Evolutionary conservation across 2,888 invertebrate species (phyloP).

Genomic region (Automeris io): DNA sequence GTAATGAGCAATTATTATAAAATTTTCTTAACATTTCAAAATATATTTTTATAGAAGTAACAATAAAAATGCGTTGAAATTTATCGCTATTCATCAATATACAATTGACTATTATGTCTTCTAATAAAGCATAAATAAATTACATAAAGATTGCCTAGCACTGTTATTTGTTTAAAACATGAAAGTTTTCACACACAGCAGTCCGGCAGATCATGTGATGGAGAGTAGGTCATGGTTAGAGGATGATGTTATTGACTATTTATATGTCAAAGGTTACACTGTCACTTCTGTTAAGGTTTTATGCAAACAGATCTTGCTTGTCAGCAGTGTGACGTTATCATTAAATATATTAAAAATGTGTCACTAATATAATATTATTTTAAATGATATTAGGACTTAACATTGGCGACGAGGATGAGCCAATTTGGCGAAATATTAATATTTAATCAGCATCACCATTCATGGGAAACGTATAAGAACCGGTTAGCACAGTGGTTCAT

Average conservation of each 20-base stretch:
- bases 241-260: not conserved
- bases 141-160: not conserved
- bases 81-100: not conserved
- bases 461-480: too few relatives aligned
- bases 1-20: too few relatives aligned
- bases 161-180: not conserved
- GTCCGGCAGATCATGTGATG: not conserved
- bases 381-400: too few relatives aligned
- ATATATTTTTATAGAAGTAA: not conserved
- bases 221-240: not conserved
- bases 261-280: not conserved
- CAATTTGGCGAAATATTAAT: too few relatives aligned
- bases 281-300: not conserved
- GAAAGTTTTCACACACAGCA: not conserved
- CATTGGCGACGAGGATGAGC: too few relatives aligned
- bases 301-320: not conserved
- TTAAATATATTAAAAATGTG: too few relatives aligned
- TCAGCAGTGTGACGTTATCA: not conserved
- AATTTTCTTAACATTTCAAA: not conserved
- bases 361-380: too few relatives aligned
- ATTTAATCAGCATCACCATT: too few relatives aligned
- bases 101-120: not conserved
- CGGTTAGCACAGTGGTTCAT: too few relatives aligned
- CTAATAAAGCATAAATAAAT: not conserved
- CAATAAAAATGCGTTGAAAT: not conserved